Conservation (phyloP, 1,140 invertebrate genomes). For the Zaprionus nigranus region DNA sequence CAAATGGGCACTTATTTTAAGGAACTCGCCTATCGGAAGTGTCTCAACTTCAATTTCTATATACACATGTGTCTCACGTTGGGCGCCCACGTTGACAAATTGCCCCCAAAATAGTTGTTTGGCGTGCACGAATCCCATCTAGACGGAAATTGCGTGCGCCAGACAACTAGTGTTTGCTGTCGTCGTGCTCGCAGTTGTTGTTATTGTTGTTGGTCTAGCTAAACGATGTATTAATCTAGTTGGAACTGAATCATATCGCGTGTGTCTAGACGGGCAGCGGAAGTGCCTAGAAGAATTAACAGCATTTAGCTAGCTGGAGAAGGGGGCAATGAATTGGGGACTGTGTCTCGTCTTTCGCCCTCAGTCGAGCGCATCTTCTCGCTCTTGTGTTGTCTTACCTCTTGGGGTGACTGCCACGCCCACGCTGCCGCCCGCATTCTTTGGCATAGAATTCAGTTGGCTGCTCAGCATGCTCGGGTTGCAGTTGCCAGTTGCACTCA, state of each 20-base stretch:
- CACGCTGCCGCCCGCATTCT: conserved; percentile 27
- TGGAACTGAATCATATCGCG: conserved; percentile 40
- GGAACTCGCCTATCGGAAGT: not conserved
- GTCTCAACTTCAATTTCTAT: conserved; percentile 12
- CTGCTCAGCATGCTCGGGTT: conserved; percentile 11
- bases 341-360: not conserved
- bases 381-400: conserved; percentile 45
- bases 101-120: conserved; percentile 16
- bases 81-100: conserved; percentile 37
- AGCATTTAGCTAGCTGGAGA: conserved; percentile 37
- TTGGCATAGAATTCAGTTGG: conserved; percentile 24
- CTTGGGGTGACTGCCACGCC: conserved; percentile 45
- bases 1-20: conserved; percentile 13
- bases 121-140: conserved; percentile 16
- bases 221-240: conserved; percentile 29
- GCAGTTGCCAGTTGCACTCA: conserved; percentile 11
- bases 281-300: conserved; percentile 17
- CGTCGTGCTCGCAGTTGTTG: not conserved
- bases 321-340: no score
- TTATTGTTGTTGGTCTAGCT: conserved; percentile 13
- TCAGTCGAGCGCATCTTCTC: not conserved
- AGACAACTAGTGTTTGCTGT: not conserved
- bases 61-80: not conserved
- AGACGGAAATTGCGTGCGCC: conserved; percentile 29
- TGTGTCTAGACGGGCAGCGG: conserved; percentile 16